Base-by-base conservation (phyloP, 2,113 vertebrate genomes). In the Cromileptes altivelis region DNA sequence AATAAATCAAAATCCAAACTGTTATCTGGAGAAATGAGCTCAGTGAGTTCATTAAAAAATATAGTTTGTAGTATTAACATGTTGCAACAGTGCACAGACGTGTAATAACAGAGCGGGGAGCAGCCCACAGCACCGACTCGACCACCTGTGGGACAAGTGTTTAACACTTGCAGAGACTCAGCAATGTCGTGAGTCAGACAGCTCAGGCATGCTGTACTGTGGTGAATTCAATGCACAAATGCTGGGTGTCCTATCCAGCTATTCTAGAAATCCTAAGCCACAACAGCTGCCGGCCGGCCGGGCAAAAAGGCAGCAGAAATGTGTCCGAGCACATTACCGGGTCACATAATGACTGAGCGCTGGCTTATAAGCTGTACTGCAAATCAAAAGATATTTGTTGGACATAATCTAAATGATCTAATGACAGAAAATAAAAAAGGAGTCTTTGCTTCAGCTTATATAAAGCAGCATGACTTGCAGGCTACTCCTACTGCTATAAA, bases 211-310 rank as follows among this genome's bases (percentile, higher is more conserved):
- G 33, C 15, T 55, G 85, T 52, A 77, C 75, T 75, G 74, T 82
- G 70, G 68, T 27, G 62, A 72, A 75, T 64, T 81, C 64, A 80
- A 69, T 69, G 79, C 86, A 90, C 83, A 89, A 80, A 82, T 88
- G 86, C 65, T 74, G 47, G 68, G 62, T 70, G 65, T 88, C 80
- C 27, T 63, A 75, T 78, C 49, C 61, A 89, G 85, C 68, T 85
- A 80, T 92, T 91, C 79, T 19, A 82, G 55, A 88, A 87, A 89
- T 91, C 73, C 75, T 65, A 85, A 78, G 49, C 79, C 84, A 60
- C 80, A 91, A 89, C 92, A 94, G 94, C 93, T 94, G 94, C 89
- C 78, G 49, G 70, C 80, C 86, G 87, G 90, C 72, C 68, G 14
- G 60, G 62, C 75, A 82, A 78, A 62, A 17, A 33, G n/a, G 37